phyloP scores from a whole-genome alignment of 2,113 vertebrate genomes.

The Chlorodrepanis virens region DNA sequence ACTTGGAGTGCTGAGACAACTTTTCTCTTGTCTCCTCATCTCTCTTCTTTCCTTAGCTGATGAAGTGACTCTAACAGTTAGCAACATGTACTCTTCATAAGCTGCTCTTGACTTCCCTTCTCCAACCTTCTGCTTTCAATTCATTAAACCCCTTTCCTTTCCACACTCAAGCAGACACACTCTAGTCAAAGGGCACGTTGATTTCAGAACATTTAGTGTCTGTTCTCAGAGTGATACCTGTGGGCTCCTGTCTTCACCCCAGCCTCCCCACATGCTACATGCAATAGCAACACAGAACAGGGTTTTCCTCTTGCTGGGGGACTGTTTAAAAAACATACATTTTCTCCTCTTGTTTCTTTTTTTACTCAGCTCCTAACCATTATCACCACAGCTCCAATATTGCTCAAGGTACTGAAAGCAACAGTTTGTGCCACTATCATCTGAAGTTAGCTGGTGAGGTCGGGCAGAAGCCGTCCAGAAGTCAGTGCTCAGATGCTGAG shows the following conservation, averaged over 20 bases:
- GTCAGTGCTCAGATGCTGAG: not conserved
- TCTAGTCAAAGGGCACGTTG: not conserved
- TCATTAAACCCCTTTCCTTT: not conserved
- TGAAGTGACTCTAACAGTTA: not conserved
- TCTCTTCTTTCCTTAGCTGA: not conserved
- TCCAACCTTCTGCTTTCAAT: not conserved
- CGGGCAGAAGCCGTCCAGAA: not conserved
- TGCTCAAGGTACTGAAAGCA: not conserved
- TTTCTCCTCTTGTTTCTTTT: not conserved
- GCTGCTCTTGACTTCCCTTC: not conserved
- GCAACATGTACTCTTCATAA: not conserved
- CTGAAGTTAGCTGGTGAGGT: not conserved
- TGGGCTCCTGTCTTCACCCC: not conserved
- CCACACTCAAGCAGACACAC: not conserved
- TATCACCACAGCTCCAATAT: not conserved
- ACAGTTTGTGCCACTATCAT: not conserved
- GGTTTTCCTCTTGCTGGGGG: fast-evolving
- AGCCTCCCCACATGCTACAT: not conserved
- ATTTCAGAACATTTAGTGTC: not conserved
- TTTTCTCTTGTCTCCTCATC: not conserved
- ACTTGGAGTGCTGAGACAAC: not conserved
- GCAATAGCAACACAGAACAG: not conserved
- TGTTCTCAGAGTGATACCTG: not conserved
- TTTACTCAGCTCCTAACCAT: not conserved
- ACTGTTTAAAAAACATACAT: not conserved